Percentiles rank a stretch among this genome's conserved stretches.
Conservation (phyloP, 2,888 invertebrate genomes). For the Erebia epiphron region DNA sequence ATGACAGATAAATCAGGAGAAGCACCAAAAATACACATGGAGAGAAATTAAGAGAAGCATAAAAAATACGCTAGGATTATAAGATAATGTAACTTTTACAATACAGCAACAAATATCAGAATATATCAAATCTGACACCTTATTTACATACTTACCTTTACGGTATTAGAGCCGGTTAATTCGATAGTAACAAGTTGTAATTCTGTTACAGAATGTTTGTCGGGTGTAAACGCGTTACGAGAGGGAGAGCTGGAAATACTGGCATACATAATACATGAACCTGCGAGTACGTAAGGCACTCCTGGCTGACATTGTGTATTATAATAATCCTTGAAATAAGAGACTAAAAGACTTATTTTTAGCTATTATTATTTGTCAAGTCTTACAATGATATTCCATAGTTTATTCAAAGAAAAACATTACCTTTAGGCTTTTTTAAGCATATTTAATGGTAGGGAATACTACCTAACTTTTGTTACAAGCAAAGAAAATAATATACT, state of each 20-base stretch:
- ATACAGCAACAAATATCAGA: background rate
- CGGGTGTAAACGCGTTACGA: slow-evolving; percentile 11
- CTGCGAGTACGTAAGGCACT: background rate
- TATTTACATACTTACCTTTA: slow-evolving; percentile 12
- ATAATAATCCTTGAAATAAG: background rate
- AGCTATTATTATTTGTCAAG: no score
- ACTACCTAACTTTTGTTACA: no score
- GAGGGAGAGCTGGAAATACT: slow-evolving; percentile 1
- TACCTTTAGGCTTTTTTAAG: no score
- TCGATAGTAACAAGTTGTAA: slow-evolving; percentile 8
- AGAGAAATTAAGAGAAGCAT: no score
- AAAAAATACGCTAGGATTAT: no score
- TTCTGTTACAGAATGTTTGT: slow-evolving; percentile 10
- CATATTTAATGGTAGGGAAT: no score
- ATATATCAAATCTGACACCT: background rate
- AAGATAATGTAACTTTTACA: no score
- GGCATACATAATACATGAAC: slow-evolving; percentile 12
- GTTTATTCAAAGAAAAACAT: no score
- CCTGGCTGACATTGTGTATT: background rate
- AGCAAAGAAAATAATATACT: no score
- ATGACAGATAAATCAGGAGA: no score
- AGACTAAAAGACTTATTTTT: background rate
- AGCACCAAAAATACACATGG: no score
- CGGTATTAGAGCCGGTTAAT: slow-evolving; percentile 3
- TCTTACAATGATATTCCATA: no score